A percentile compares a stretch with the other conserved stretches of the same genome.
phyloP scores from a whole-genome alignment of 2,113 vertebrate genomes.

The Nothobranchius kuhntae region DNA sequence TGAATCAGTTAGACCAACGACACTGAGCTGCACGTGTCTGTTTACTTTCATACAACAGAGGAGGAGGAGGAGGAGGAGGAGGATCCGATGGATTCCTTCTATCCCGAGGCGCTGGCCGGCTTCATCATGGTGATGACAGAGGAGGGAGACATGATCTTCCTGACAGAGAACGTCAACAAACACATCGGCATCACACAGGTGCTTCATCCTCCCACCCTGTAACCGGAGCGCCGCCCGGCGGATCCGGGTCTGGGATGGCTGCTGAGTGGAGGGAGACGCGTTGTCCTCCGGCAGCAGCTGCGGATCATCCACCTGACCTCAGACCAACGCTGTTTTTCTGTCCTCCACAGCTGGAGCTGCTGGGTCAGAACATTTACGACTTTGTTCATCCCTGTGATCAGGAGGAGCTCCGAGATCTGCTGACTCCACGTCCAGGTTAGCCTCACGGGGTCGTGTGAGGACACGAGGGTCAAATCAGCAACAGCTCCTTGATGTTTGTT shows the following conservation, averaged over 20 bases:
- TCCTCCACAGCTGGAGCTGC: constrained; percentile 83
- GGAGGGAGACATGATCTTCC: constrained; percentile 88
- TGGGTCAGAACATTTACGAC: constrained; percentile 87
- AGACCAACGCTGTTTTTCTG: background rate
- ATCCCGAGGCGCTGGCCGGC: constrained; percentile 83
- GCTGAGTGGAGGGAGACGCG: no score
- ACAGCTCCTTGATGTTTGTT: background rate
- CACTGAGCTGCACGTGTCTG: background rate
- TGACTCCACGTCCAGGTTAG: constrained; percentile 81
- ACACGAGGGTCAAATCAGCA: no score
- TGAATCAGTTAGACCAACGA: background rate
- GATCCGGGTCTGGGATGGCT: no score
- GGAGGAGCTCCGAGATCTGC: constrained; percentile 86
- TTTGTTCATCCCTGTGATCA: constrained; percentile 89
- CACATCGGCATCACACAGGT: constrained; percentile 89
- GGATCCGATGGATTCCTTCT: constrained; percentile 80
- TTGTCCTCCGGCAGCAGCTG: no score
- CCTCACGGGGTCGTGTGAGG: background rate
- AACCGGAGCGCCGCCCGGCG: background rate
- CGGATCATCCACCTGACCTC: no score
- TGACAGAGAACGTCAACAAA: constrained; percentile 88
- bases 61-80: constrained; percentile 39
- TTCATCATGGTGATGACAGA: constrained; percentile 87
- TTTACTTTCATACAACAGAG: constrained; percentile 1
- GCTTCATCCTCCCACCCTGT: background rate